phyloP scores from a whole-genome alignment of 2,888 invertebrate species.

The Ametastegia equiseti region DNA sequence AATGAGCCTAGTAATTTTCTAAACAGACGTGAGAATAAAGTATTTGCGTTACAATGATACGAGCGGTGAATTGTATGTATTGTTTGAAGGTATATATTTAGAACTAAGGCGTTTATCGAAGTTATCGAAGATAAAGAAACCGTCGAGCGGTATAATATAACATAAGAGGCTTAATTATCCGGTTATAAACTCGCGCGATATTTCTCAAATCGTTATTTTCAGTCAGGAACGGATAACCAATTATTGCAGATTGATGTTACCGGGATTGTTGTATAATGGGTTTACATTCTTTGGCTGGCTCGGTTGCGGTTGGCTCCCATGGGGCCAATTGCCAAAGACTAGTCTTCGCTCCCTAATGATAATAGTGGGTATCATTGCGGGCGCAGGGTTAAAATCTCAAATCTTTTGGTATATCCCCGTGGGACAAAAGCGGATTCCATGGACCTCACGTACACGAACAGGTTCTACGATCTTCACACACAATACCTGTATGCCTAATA shows the following conservation, averaged over 20 bases:
- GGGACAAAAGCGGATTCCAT: constrained; percentile 22
- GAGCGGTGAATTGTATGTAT: background rate
- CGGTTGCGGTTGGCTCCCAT: constrained; percentile 47
- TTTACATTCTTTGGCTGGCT: constrained; percentile 38
- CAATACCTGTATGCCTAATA: too few species aligned
- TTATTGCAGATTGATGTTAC: constrained; percentile 48
- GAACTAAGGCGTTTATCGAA: background rate
- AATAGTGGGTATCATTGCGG: constrained; percentile 46
- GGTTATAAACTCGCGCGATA: constrained; percentile 43
- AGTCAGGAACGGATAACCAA: constrained; percentile 45
- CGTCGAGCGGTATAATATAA: background rate
- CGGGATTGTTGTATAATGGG: constrained; percentile 46
- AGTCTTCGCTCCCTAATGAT: constrained; percentile 47
- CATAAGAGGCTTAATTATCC: constrained; percentile 38
- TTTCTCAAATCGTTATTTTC: constrained; percentile 37
- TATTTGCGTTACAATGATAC: background rate
- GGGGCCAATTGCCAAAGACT: constrained; percentile 47
- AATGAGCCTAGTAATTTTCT: background rate
- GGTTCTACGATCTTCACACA: too few species aligned
- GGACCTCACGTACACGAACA: too few species aligned
- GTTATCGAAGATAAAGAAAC: constrained; percentile 30
- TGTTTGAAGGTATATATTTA: background rate
- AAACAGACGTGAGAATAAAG: background rate
- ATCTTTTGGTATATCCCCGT: constrained; percentile 15
- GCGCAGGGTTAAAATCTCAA: constrained; percentile 30